phyloP scores from a whole-genome alignment of 2,113 vertebrate genomes.

The Thunnus thynnus region DNA sequence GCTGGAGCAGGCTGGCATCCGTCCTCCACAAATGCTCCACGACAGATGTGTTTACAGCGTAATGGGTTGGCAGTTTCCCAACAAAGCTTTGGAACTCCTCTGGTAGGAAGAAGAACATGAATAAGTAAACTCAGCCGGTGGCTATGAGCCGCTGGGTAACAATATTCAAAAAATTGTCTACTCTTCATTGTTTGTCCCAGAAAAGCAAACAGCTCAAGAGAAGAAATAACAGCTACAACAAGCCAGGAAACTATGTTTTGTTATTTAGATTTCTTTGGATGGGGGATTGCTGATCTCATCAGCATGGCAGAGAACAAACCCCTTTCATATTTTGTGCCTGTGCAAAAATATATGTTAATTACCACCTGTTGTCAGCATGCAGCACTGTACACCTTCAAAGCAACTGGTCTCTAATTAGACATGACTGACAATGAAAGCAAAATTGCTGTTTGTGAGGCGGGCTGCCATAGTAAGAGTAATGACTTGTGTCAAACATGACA shows the following conservation, averaged over 20 bases:
- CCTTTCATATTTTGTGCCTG: conserved; percentile 25
- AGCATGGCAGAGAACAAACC: conserved; percentile 17
- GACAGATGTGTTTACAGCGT: conserved; percentile 85
- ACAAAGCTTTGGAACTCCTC: conserved; percentile 87
- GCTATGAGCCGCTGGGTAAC: conserved; percentile 42
- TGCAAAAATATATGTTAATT: conserved; percentile 17
- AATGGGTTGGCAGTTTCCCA: conserved; percentile 82
- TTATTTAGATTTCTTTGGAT: conserved; percentile 13
- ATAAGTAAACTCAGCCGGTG: conserved; percentile 59
- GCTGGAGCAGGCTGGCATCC: conserved; percentile 81
- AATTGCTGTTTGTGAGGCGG: neutral
- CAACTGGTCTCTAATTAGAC: conserved; percentile 45
- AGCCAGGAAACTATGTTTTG: conserved; percentile 18
- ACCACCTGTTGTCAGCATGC: conserved; percentile 39
- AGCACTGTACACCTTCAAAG: conserved; percentile 27
- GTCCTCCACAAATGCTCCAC: conserved; percentile 85
- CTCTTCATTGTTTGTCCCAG: conserved; percentile 51
- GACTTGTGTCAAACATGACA: conserved; percentile 8
- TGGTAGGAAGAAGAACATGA: conserved; percentile 69
- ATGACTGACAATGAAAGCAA: conserved; percentile 33
- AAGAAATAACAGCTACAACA: conserved; percentile 26
- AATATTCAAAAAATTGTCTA: conserved; percentile 12
- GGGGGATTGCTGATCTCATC: conserved; percentile 22
- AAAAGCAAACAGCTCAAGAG: conserved; percentile 62
- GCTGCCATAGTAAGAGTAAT: conserved; percentile 22